A percentile compares a stretch with the other conserved stretches of the same genome.
Conservation (phyloP, 2,797 vertebrate genomes). For the Brachymystax lenok region DNA sequence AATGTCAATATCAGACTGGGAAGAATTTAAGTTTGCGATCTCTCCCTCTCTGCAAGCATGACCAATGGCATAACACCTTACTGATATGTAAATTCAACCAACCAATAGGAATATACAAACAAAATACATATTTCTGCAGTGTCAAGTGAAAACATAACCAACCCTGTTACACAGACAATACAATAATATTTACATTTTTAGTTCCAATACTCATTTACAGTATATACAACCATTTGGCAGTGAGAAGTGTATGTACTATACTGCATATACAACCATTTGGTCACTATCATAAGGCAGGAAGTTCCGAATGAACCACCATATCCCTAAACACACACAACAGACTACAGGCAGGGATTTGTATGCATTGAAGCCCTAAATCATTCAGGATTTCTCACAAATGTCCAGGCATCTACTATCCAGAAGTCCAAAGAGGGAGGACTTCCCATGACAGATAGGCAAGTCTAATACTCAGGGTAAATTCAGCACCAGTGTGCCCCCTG, state of each 20-base stretch:
- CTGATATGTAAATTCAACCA: too few species aligned
- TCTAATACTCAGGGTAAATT: background rate
- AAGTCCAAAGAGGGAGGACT: background rate
- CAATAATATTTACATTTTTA: slow-evolving; percentile 35
- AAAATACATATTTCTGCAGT: too few species aligned
- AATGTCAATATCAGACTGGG: too few species aligned
- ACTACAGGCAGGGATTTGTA: background rate
- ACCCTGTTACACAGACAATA: slow-evolving; percentile 31
- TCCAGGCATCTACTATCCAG: background rate
- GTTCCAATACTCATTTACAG: slow-evolving; percentile 2
- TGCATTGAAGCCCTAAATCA: background rate
- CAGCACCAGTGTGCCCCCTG: background rate
- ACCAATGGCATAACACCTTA: too few species aligned
- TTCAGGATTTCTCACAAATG: background rate
- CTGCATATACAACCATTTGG: background rate
- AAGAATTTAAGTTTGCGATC: too few species aligned
- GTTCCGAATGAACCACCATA: background rate
- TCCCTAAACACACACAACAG: background rate
- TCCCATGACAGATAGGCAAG: background rate
- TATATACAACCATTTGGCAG: slow-evolving; percentile 5
- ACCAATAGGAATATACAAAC: too few species aligned
- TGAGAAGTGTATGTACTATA: background rate
- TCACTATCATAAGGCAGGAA: slow-evolving; percentile 4
- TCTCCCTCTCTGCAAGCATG: too few species aligned
- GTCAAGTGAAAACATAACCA: too few species aligned